Percentiles rank a stretch among this genome's conserved stretches.
Evolutionary conservation across 2,888 invertebrate genomes (phyloP).

Genomic region (Cybosia mesomella): DNA sequence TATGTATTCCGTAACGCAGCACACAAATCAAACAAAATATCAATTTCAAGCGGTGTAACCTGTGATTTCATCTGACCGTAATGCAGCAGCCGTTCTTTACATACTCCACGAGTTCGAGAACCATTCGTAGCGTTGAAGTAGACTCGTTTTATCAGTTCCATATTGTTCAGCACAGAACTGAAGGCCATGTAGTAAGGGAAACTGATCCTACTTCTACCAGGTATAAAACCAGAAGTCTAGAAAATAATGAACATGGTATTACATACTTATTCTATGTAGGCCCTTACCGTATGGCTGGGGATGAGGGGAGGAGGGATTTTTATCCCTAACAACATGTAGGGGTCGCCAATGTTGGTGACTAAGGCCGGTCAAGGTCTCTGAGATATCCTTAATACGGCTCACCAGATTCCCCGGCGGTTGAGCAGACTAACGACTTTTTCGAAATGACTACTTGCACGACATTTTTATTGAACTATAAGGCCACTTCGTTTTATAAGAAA

Average conservation of each 20-base stretch:
- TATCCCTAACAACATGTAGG: too few species aligned
- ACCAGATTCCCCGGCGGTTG: too few species aligned
- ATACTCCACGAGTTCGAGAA: constrained; percentile 93
- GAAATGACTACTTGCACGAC: too few species aligned
- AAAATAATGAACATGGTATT: constrained; percentile 34
- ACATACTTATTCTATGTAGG: background rate
- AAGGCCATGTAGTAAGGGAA: constrained; percentile 99
- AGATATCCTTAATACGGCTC: too few species aligned
- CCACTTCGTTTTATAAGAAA: too few species aligned
- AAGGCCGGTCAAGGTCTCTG: too few species aligned
- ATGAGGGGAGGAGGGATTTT: too few species aligned
- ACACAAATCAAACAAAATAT: constrained; percentile 97
- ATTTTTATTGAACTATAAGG: too few species aligned
- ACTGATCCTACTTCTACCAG: constrained; percentile 94
- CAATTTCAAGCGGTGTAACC: constrained; percentile 98
- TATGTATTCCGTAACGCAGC: constrained; percentile 94
- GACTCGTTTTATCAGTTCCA: constrained; percentile 98
- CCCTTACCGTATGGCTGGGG: too few species aligned
- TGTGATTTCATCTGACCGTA: constrained; percentile 99
- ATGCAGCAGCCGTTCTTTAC: constrained; percentile 98
- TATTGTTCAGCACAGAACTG: constrained; percentile 98
- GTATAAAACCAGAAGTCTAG: constrained; percentile 91
- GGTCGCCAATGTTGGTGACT: too few species aligned
- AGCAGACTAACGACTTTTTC: too few species aligned
- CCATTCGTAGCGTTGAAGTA: constrained; percentile 96